Percentiles rank a stretch among this genome's conserved stretches.
These are phyloP conservation scores for Perognathus longimembris DNA, from an alignment of 2,113 vertebrate species.

Conservation along the genomic window DNA sequence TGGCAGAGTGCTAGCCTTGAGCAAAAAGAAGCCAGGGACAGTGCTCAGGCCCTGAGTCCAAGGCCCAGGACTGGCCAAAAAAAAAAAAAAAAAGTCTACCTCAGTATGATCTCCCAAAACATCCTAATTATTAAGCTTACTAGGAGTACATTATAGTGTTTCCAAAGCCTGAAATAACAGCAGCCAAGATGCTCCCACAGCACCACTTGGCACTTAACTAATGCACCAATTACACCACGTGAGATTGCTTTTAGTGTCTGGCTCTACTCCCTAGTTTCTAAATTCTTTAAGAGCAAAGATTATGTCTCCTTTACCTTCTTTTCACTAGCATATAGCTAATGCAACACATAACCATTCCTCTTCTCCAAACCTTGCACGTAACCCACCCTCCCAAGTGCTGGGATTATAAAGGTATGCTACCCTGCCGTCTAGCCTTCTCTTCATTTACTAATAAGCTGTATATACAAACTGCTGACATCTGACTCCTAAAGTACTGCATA, in stretches of 20 bases:
- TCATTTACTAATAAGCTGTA: constrained; percentile 8
- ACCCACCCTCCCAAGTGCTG: background rate
- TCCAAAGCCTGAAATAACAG: background rate
- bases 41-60: too few species aligned
- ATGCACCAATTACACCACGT: background rate
- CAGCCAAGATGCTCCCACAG: background rate
- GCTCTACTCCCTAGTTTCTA: constrained; percentile 6
- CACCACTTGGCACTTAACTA: background rate
- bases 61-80: too few species aligned
- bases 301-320: background rate
- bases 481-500: background rate
- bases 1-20: too few species aligned
- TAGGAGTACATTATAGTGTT: background rate
- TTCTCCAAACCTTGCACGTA: background rate
- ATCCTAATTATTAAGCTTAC: constrained; percentile 1
- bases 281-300: constrained; percentile 35
- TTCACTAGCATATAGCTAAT: constrained; percentile 5
- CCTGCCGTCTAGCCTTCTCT: background rate
- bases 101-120: constrained; percentile 27
- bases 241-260: constrained; percentile 4
- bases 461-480: background rate
- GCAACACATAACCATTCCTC: background rate
- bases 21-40: too few species aligned
- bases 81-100: too few species aligned
- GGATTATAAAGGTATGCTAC: background rate